Percentiles rank a stretch among this genome's conserved stretches.
Conservation (phyloP, 1,140 invertebrate species). For the Drosophila takahashii region DNA sequence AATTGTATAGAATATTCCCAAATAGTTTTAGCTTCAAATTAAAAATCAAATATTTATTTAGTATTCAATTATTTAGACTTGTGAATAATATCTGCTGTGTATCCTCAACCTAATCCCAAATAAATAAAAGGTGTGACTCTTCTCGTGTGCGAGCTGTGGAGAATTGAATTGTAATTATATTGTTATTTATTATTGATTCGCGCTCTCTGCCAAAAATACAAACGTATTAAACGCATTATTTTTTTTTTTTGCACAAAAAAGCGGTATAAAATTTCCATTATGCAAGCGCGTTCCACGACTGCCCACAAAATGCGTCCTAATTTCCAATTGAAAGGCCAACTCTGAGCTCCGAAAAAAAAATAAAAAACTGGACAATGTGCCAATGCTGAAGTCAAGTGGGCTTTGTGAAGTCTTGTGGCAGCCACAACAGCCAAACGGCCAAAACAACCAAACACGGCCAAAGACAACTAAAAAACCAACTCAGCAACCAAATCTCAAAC, state of each 20-base stretch:
- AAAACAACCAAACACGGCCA: conserved; percentile 17
- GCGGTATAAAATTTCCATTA: conserved; percentile 27
- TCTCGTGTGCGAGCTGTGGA: conserved; percentile 4
- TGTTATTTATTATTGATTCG: conserved; percentile 23
- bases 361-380: conserved; percentile 48
- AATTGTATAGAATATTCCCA: too few relatives aligned
- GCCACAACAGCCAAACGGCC: conserved; percentile 15
- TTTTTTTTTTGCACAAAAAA: conserved; percentile 17
- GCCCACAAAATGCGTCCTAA: conserved; percentile 49
- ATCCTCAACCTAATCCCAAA: neutral
- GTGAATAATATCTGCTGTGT: neutral
- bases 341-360: conserved; percentile 6
- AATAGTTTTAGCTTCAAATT: too few relatives aligned
- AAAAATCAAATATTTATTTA: neutral
- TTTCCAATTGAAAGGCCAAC: conserved; percentile 51
- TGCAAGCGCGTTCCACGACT: conserved; percentile 33
- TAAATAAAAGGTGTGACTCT: conserved; percentile 9
- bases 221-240: neutral
- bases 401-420: conserved; percentile 43
- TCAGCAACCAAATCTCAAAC: conserved; percentile 15
- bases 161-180: conserved; percentile 30
- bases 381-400: conserved; percentile 42
- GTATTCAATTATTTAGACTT: neutral
- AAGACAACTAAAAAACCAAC: conserved; percentile 20
- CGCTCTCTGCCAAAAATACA: conserved; percentile 6